Conservation (phyloP, 1,140 invertebrate species). For the Steinernema feltiae region DNA sequence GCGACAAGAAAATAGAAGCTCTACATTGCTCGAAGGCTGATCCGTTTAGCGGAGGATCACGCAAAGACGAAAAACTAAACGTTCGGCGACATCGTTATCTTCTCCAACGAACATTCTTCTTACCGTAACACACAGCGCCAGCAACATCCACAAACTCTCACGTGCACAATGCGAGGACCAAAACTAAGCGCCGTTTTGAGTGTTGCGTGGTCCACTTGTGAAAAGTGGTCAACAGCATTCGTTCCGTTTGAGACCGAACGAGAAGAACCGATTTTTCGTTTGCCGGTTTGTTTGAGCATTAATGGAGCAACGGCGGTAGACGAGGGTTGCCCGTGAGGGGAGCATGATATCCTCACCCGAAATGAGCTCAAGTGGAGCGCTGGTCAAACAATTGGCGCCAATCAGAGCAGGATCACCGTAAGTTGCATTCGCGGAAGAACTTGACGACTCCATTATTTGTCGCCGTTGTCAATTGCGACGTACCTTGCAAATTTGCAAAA, state of each 20-base stretch:
- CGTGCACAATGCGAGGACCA: background rate
- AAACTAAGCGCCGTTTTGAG: background rate
- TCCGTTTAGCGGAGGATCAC: background rate
- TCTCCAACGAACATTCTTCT: no score
- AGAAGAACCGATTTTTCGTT: background rate
- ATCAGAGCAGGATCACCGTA: background rate
- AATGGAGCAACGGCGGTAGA: no score
- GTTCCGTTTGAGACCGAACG: background rate
- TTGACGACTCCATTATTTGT: background rate
- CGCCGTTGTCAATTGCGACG: no score
- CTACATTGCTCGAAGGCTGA: background rate
- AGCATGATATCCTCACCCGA: background rate
- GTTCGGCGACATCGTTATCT: background rate
- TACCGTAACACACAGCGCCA: no score
- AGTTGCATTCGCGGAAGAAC: background rate
- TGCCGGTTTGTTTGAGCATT: background rate
- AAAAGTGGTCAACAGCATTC: slow-evolving; percentile 2
- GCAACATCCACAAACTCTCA: no score
- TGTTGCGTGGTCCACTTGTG: background rate
- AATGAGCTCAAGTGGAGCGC: slow-evolving; percentile 7
- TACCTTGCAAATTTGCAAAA: no score
- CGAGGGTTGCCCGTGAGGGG: background rate
- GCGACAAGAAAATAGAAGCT: background rate
- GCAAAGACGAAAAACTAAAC: background rate
- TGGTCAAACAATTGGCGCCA: slow-evolving; percentile 6